These are phyloP conservation scores for Lottia scabra DNA, from an alignment of 2,888 invertebrate genomes.

Conservation along the genomic window DNA sequence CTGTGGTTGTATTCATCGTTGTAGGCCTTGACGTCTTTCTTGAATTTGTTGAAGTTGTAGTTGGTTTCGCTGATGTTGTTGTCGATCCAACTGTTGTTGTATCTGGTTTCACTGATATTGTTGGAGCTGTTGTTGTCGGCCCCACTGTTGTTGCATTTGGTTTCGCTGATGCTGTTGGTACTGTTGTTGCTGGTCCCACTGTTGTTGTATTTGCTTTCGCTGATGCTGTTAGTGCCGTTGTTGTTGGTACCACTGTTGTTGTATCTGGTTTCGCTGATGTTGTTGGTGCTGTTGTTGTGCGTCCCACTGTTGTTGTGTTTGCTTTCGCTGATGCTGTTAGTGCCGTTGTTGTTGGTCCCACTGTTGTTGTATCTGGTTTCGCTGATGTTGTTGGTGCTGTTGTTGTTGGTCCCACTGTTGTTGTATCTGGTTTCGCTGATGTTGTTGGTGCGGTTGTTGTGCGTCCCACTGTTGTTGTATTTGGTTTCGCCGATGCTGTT, in stretches of 20 bases:
- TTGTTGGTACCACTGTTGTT: neutral
- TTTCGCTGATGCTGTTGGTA: neutral
- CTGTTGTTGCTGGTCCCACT: neutral
- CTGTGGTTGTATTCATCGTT: too few relatives aligned
- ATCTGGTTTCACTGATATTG: neutral
- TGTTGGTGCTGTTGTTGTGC: neutral
- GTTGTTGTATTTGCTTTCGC: neutral
- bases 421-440: neutral
- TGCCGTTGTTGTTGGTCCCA: neutral
- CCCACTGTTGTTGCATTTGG: neutral
- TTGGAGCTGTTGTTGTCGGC: neutral
- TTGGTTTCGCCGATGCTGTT: neutral
- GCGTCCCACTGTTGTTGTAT: neutral
- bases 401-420: neutral
- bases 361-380: neutral
- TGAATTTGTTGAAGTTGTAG: too few relatives aligned
- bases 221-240: neutral
- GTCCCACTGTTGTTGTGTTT: neutral
- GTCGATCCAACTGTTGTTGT: neutral
- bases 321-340: neutral
- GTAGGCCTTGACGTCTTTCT: too few relatives aligned
- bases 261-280: neutral
- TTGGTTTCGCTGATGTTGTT: too few relatives aligned
- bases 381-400: neutral
- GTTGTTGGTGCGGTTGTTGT: neutral